A percentile compares a stretch with the other conserved stretches of the same genome.
Conservation (phyloP, 2,888 invertebrate species). For the Lepidocyrtinus sp. region DNA sequence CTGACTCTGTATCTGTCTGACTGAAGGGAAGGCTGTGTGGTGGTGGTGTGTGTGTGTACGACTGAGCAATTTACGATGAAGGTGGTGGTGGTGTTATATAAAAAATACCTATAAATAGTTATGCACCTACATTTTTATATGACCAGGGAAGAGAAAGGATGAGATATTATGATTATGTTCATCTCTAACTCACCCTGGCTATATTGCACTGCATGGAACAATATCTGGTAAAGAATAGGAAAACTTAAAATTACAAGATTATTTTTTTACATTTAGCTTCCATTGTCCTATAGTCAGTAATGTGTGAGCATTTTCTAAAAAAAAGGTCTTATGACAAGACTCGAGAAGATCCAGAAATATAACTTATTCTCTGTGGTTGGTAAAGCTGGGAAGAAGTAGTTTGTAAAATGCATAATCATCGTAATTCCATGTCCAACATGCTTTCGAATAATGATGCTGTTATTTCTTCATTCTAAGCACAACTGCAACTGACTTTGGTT, state of each 20-base stretch:
- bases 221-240: background rate
- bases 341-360: background rate
- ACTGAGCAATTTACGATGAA: conserved; percentile 16
- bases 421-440: background rate
- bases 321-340: background rate
- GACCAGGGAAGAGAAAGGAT: background rate
- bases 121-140: background rate
- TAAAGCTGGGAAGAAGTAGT: background rate
- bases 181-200: no score
- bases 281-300: background rate
- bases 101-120: conserved; percentile 2
- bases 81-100: conserved; percentile 11
- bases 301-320: background rate
- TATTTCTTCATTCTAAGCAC: no score
- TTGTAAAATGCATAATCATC: conserved; percentile 11
- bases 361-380: conserved; percentile 12
- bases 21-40: background rate
- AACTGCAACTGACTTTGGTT: background rate
- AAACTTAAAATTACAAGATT: background rate
- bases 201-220: background rate
- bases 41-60: conserved; percentile 1
- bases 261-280: background rate
- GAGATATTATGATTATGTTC: background rate
- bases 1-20: conserved; percentile 16
- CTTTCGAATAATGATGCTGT: background rate